These are phyloP conservation scores for Rhamnusium bicolor DNA, from an alignment of 2,888 invertebrate species.

Conservation along the genomic window DNA sequence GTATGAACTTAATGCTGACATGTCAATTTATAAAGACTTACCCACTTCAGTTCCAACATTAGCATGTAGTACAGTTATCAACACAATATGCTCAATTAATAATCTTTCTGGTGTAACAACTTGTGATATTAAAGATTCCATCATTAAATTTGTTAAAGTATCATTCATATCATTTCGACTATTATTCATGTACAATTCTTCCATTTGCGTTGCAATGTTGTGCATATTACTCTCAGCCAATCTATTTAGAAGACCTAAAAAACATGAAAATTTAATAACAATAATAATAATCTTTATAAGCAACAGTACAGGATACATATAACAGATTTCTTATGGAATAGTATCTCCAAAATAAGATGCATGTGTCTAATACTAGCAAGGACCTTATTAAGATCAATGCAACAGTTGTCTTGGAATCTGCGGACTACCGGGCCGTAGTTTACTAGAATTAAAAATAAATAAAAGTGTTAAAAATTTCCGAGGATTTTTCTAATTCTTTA, in stretches of 20 bases:
- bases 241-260: constrained; percentile 83
- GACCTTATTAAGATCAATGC: too few relatives aligned
- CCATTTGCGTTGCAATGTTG: constrained; percentile 85
- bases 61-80: constrained; percentile 89
- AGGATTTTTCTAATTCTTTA: too few relatives aligned
- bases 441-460: too few relatives aligned
- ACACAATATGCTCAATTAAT: constrained; percentile 87
- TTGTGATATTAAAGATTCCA: constrained; percentile 79
- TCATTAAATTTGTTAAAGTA: constrained; percentile 79
- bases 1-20: background rate
- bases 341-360: too few relatives aligned
- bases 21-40: constrained; percentile 68
- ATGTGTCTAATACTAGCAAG: too few relatives aligned
- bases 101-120: constrained; percentile 82
- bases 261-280: too few relatives aligned
- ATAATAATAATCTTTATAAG: too few relatives aligned
- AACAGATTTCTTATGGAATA: too few relatives aligned
- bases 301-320: too few relatives aligned
- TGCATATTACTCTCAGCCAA: constrained; percentile 91
- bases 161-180: constrained; percentile 90
- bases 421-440: too few relatives aligned
- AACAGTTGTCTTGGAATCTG: too few relatives aligned
- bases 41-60: constrained; percentile 94
- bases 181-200: constrained; percentile 83
- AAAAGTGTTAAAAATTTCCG: too few relatives aligned